Evolutionary conservation across 2,113 vertebrate genomes (phyloP), one percentile per base, ranked within the genome.

Genomic region (Varanus salvator): DNA sequence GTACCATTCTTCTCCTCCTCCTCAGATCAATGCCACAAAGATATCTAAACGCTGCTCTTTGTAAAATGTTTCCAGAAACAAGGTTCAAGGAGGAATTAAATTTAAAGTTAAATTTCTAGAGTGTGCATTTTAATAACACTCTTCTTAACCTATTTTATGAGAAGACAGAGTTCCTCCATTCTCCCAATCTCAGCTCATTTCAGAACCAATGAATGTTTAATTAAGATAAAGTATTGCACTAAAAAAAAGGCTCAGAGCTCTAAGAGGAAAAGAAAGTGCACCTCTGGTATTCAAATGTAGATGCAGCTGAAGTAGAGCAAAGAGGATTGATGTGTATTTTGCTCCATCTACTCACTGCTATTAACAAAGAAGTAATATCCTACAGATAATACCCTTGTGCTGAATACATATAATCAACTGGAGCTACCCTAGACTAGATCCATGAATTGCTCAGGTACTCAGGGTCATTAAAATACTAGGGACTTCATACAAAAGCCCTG

Each of bases 201-300:
- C 80, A 69, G 50, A 91, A 57, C 34, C 66, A 77, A 88, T 84
- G 81, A 12, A 80, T 84, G 74, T 50, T 88, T 85, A 84, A 84
- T 85, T 80, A 88, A 88, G 86, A 91, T 80, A 23, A 78, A 71
- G 80, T 69, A 87, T 48, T 78, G 38, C 64, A 48, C 38, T 44
- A 44, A 44, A 44, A 44, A 23, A 3, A n/a, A 9, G 14, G 5
- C 5, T 80, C 19, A 8, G 17, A 31, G 25, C 27, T 78, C n/a
- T 6, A 50, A 5, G 21, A 27, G 50, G 29, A 78, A 78, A 68
- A 68, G 31, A 80, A 84, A 80, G 68, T 31, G 38, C 14, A 34
- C 19, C 34, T 57, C 25, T 11, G 34, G n/a, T 19, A 88, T 84
- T 80, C 64, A 71, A 84, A 78, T 87, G 21, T 80, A 88, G 80